These are phyloP conservation scores for Selene dorsalis DNA, from an alignment of 2,797 vertebrate genomes.

Conservation along the genomic window DNA sequence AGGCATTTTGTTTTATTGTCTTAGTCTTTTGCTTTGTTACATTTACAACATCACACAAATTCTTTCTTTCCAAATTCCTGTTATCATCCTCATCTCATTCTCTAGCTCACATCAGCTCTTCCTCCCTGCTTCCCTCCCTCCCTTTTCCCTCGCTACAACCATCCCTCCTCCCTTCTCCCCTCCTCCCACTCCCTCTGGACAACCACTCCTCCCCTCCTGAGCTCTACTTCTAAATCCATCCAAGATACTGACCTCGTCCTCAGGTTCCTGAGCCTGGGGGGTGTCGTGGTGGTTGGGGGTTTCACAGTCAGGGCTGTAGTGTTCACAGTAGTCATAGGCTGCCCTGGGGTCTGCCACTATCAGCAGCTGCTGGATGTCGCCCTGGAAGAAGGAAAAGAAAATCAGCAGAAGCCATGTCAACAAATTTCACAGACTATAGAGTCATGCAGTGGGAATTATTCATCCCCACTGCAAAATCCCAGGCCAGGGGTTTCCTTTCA, in stretches of 20 bases:
- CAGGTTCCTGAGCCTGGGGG: constrained; percentile 95
- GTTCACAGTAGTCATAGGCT: constrained; percentile 97
- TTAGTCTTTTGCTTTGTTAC: constrained; percentile 24
- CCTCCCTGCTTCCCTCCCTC: neutral
- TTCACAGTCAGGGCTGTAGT: constrained; percentile 98
- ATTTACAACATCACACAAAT: constrained; percentile 23
- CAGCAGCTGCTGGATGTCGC: constrained; percentile 97
- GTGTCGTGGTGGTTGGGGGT: constrained; percentile 87
- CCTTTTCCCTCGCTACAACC: neutral
- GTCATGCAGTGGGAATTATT: neutral
- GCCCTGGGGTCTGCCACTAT: constrained; percentile 93
- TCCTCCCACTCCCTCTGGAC: neutral
- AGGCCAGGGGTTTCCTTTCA: constrained; percentile 28
- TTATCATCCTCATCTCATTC: constrained; percentile 43
- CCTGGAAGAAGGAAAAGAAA: constrained; percentile 79
- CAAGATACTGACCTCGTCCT: constrained; percentile 84
- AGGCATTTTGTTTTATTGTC: constrained; percentile 5
- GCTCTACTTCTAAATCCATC: constrained; percentile 12
- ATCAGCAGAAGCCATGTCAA: constrained; percentile 15
- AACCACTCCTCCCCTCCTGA: neutral
- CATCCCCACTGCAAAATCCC: constrained; percentile 12
- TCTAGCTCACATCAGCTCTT: constrained; percentile 19
- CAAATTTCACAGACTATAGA: constrained; percentile 28
- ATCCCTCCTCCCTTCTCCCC: neutral
- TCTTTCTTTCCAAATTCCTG: constrained; percentile 41